These are phyloP conservation scores for Rhagoletis zephyria DNA, from an alignment of 1,140 invertebrate genomes.

Conservation along the genomic window DNA sequence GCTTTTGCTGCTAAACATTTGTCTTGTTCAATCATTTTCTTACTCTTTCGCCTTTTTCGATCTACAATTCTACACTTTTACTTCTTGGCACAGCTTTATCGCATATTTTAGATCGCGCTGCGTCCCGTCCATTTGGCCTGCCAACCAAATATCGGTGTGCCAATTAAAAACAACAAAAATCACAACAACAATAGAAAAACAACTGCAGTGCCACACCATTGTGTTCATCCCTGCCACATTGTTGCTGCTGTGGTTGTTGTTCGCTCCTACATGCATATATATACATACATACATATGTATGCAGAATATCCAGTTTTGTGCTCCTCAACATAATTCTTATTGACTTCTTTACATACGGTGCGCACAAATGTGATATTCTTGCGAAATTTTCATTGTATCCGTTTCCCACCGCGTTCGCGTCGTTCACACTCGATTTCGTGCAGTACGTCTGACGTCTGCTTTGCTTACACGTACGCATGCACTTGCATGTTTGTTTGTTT, in stretches of 20 bases:
- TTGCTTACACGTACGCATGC: neutral
- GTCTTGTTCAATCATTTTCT: neutral
- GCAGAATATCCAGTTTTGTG: neutral
- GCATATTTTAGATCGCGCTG: neutral
- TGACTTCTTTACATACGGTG: constrained; percentile 8
- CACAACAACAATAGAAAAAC: neutral
- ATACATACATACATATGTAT: neutral
- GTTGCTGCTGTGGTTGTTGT: neutral
- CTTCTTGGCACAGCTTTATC: constrained; percentile 15
- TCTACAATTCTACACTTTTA: neutral
- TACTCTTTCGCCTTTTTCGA: constrained; percentile 32
- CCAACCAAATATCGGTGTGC: neutral
- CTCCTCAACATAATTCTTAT: constrained; percentile 49
- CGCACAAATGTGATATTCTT: neutral
- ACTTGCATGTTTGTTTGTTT: too few relatives aligned
- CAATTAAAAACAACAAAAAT: neutral
- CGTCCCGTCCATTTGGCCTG: neutral
- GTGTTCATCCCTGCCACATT: neutral
- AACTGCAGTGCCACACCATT: neutral
- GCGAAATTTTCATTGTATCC: constrained; percentile 32
- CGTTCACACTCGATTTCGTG: constrained; percentile 60
- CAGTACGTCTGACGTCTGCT: neutral
- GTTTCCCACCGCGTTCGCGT: constrained; percentile 22
- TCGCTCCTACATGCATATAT: too few relatives aligned
- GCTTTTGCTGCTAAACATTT: neutral